Evolutionary conservation across 2,888 invertebrate genomes (phyloP).

Genomic region (Tetanocera ferruginea): DNA sequence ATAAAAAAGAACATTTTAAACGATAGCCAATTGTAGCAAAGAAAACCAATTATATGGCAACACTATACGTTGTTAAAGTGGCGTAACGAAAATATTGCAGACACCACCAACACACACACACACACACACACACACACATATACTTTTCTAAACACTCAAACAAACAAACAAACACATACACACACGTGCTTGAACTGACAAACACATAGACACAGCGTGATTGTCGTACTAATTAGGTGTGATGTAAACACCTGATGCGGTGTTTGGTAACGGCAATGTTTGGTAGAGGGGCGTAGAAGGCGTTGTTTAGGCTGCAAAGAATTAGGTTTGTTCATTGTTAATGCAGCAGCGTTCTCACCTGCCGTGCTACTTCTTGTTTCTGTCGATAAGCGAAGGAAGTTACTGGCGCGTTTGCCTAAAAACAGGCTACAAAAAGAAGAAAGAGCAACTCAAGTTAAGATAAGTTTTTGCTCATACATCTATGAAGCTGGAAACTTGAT

Average conservation of each 20-base stretch:
- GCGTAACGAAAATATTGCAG: background rate
- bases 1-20: too few relatives aligned
- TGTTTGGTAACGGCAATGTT: background rate
- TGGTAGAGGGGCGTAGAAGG: background rate
- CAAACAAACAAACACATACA: background rate
- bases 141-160: background rate
- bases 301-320: too few relatives aligned
- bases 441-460: background rate
- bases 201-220: constrained; percentile 4
- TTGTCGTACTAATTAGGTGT: constrained; percentile 22
- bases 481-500: constrained; percentile 7
- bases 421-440: background rate
- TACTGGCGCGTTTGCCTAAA: background rate
- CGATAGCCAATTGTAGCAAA: background rate
- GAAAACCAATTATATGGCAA: background rate
- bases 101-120: too few relatives aligned
- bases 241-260: background rate
- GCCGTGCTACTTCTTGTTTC: background rate
- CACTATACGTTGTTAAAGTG: background rate
- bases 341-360: too few relatives aligned
- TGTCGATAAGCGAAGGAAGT: background rate
- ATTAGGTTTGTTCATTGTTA: too few relatives aligned
- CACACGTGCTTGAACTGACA: background rate
- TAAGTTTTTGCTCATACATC: background rate
- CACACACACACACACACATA: background rate